These are phyloP conservation scores for Steinernema scapterisci DNA, from an alignment of 2,888 invertebrate genomes.

Conservation along the genomic window DNA sequence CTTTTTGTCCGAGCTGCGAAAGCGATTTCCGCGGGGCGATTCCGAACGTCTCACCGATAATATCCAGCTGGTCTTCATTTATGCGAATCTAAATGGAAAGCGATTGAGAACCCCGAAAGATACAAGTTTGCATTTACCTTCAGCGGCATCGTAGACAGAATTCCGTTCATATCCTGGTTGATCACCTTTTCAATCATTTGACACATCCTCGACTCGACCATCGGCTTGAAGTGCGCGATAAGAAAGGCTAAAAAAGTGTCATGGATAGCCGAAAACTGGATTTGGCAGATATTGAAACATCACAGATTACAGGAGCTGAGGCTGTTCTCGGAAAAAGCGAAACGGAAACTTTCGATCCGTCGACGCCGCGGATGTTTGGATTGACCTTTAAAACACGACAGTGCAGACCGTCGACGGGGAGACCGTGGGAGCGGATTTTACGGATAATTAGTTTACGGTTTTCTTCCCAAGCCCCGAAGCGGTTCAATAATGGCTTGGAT, in stretches of 20 bases:
- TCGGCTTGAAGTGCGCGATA: constrained; percentile 65
- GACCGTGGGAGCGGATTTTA: too few relatives aligned
- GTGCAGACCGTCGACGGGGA: too few relatives aligned
- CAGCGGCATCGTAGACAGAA: constrained; percentile 63
- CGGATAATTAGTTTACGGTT: too few relatives aligned
- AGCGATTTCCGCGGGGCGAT: constrained; percentile 33
- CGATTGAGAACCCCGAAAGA: not conserved
- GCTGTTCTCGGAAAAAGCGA: too few relatives aligned
- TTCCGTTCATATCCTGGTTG: constrained; percentile 63
- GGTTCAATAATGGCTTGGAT: not conserved
- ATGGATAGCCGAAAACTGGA: not conserved
- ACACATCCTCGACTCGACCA: constrained; percentile 66
- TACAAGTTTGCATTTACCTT: constrained; percentile 48
- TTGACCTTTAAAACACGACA: too few relatives aligned
- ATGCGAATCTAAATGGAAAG: constrained; percentile 65
- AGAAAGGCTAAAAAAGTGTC: constrained; percentile 59
- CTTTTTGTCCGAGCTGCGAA: constrained; percentile 36
- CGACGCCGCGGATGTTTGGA: too few relatives aligned
- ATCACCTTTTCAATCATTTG: constrained; percentile 65
- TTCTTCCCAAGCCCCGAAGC: too few relatives aligned
- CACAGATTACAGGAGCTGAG: not conserved
- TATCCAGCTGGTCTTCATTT: constrained; percentile 63
- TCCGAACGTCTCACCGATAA: constrained; percentile 60
- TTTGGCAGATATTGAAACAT: not conserved
- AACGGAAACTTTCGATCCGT: too few relatives aligned